A percentile compares a stretch with the other conserved stretches of the same genome.
Conservation (phyloP, 2,797 vertebrate genomes). For the Natrix natrix region DNA sequence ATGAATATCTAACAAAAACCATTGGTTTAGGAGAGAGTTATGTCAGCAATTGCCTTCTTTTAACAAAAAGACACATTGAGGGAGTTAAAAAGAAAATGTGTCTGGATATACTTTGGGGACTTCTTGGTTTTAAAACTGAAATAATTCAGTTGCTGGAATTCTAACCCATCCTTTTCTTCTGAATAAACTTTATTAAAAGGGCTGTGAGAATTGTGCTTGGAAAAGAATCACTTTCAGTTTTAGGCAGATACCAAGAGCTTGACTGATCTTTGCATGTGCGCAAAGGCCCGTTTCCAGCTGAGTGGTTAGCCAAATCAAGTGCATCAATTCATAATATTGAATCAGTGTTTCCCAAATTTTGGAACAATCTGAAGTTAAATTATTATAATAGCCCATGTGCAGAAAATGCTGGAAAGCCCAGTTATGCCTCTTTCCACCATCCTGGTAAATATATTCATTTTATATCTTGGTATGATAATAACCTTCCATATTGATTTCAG, state of each 20-base stretch:
- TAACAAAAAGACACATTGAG: neutral
- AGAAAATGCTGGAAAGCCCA: neutral
- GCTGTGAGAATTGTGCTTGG: neutral
- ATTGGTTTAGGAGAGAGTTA: neutral
- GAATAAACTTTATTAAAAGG: neutral
- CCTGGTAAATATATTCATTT: neutral
- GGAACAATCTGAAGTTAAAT: neutral
- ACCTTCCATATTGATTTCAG: neutral
- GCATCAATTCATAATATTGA: neutral
- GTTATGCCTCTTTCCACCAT: neutral
- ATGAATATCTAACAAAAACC: neutral
- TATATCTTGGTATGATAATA: neutral
- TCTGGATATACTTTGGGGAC: neutral
- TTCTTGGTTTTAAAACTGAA: neutral
- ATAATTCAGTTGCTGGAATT: neutral
- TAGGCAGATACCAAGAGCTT: neutral
- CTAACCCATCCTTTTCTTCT: neutral
- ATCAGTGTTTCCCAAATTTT: neutral
- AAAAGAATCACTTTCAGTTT: neutral
- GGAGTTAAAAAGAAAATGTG: neutral
- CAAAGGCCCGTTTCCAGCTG: neutral
- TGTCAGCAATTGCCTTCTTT: neutral
- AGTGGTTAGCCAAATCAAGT: neutral
- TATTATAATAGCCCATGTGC: neutral
- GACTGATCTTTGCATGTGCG: neutral